A percentile compares a stretch with the other conserved stretches of the same genome.
Evolutionary conservation across 2,113 vertebrate genomes (phyloP).

Genomic region (Trichechus manatus): DNA sequence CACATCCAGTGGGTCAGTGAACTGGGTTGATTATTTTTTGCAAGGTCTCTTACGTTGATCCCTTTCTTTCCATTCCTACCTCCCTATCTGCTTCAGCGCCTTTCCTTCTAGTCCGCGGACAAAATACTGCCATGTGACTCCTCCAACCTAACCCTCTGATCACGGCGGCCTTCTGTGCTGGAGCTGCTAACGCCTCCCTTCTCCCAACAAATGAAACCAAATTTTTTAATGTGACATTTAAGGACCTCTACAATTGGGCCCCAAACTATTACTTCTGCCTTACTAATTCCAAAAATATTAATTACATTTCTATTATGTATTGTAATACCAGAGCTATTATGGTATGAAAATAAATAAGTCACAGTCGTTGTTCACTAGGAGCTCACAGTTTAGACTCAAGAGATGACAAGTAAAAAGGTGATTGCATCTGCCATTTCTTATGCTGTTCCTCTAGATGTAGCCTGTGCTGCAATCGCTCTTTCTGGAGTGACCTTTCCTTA

Average conservation of each 20-base stretch:
- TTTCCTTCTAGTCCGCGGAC: not conserved
- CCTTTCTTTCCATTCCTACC: not conserved
- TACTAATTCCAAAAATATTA: not conserved
- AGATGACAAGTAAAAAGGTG: not conserved
- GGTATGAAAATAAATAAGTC: not conserved
- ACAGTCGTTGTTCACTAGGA: not conserved
- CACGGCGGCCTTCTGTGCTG: rapidly evolving
- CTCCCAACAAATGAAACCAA: not conserved
- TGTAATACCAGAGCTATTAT: not conserved
- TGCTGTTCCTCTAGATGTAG: not conserved
- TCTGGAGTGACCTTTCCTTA: not conserved
- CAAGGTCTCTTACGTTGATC: not conserved
- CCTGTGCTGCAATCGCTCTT: not conserved
- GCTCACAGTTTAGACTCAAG: not conserved
- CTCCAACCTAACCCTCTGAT: not conserved
- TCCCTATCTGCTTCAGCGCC: not conserved
- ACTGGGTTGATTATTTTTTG: not conserved
- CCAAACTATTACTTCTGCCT: not conserved
- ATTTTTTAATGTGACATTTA: not conserved
- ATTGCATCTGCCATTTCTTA: not conserved
- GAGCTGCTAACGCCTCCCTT: not conserved
- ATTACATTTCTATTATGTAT: not conserved
- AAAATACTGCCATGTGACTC: too few relatives aligned
- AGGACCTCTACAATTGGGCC: not conserved
- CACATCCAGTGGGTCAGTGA: not conserved